Base-by-base conservation (phyloP, 2,797 vertebrate species). In the Alfaro cultratus region DNA sequence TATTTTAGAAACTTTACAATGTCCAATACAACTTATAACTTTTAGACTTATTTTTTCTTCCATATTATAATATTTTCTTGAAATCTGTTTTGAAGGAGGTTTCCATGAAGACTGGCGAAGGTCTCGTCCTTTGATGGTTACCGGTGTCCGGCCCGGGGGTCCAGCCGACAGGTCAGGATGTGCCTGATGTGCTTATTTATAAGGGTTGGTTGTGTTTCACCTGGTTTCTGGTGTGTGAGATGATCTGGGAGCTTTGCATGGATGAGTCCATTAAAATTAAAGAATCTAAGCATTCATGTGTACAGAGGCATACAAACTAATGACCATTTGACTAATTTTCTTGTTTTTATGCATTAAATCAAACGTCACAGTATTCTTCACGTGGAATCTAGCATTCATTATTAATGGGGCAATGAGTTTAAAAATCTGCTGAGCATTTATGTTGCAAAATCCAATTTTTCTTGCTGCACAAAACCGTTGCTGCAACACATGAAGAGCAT, bases 91-190 rank as follows among this genome's bases (percentile, higher is more conserved):
- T 94, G 26, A 88, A 99, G 99, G 99, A 81, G 99, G 98, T 62
- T 97, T 98, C 80, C 98, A 99, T 13, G 98, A 99, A 92, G 98
- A 99, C 80, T 97, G 97, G 96, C 97, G 97, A 90, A 97, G 97
- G 92, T 98, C 97, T 78, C 96, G 97, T 82, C 97, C 98, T 0
- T 94, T 99, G 53, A 96, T 99, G 88, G 95, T 99, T 80, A 99
- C 98, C 49, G 97, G 96, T 0, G 96, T 99, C 85, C 95, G 99
- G 83, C 97, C 98, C 0, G 98, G 97, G 0, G 98, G 98, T 80
- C 98, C 98, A 0, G 98, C 99, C 26, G 99, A 99, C 96, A 98
- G 99, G 99, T 99, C 95, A 92, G 80, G 75, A 53, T 73, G 12
- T 3, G 11, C 41, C 12, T 39, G 18, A 41, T 68, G 34, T 68